phyloP scores from a whole-genome alignment of 2,888 invertebrate species.

The Sphaeridia pumilis region DNA sequence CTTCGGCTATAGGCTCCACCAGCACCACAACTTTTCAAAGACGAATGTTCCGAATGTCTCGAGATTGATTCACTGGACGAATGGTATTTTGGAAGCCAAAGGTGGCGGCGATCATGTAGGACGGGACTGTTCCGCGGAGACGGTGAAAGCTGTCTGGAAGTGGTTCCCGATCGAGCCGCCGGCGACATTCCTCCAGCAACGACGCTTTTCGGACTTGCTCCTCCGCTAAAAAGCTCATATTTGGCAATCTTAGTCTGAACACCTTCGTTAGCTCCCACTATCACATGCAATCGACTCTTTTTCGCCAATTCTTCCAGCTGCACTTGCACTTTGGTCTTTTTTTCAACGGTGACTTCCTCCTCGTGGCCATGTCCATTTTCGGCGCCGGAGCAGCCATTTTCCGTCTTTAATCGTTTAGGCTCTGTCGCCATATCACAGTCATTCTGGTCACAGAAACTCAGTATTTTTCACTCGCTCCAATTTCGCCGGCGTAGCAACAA shows the following conservation, averaged over 20 bases:
- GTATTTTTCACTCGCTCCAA: too few relatives aligned
- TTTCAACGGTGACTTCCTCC: background rate
- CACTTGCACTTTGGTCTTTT: background rate
- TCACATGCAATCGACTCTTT: too few relatives aligned
- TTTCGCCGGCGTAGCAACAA: too few relatives aligned
- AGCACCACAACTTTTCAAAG: background rate
- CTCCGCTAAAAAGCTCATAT: slow-evolving; percentile 29
- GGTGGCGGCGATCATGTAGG: slow-evolving; percentile 1
- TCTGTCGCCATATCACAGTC: slow-evolving; percentile 3
- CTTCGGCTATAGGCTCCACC: slow-evolving; percentile 1
- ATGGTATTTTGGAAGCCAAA: slow-evolving; percentile 4
- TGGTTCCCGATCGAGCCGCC: slow-evolving; percentile 12
- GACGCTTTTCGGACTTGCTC: slow-evolving; percentile 19
- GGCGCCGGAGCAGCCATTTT: too few relatives aligned
- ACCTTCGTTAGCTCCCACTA: too few relatives aligned
- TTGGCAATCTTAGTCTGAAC: slow-evolving; percentile 21
- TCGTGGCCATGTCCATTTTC: too few relatives aligned
- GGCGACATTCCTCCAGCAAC: slow-evolving; percentile 19
- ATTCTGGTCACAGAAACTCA: too few relatives aligned
- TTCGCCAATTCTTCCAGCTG: too few relatives aligned
- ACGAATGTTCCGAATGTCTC: background rate
- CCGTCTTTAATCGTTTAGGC: background rate
- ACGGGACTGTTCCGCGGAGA: slow-evolving; percentile 5
- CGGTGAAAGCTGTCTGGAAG: slow-evolving; percentile 9
- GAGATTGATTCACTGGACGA: slow-evolving; percentile 11